Percentiles rank a stretch among this genome's conserved stretches.
These are phyloP conservation scores for Spinibarbus caldwelli DNA, from an alignment of 2,797 vertebrate species.

Conservation along the genomic window DNA sequence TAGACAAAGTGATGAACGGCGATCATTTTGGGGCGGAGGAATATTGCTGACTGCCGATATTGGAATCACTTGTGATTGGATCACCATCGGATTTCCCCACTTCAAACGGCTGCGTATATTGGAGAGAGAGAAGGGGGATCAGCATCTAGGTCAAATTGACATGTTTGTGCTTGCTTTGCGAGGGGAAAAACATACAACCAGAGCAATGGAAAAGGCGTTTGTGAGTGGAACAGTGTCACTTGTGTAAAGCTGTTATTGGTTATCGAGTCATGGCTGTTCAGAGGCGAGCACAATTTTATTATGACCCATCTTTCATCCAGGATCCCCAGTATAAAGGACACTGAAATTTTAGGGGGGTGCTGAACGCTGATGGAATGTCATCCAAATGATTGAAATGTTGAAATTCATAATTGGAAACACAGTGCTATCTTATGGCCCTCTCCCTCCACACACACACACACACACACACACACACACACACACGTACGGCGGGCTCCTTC, in stretches of 20 bases:
- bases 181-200: conserved; percentile 51
- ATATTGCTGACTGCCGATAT: conserved; percentile 78
- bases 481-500: conserved; percentile 3
- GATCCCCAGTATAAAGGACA: conserved; percentile 48
- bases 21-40: conserved; percentile 72
- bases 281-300: conserved; percentile 38
- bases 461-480: conserved; percentile 8
- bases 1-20: conserved; percentile 76
- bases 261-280: conserved; percentile 38
- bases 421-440: conserved; percentile 53
- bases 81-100: conserved; percentile 79
- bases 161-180: conserved; percentile 69
- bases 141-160: conserved; percentile 75
- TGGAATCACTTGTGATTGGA: conserved; percentile 74
- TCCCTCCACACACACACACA: conserved; percentile 25
- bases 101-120: conserved; percentile 62
- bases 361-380: conserved; percentile 58
- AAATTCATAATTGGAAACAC: conserved; percentile 62
- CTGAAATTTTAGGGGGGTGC: conserved; percentile 53
- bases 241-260: conserved; percentile 49
- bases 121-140: conserved; percentile 53
- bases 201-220: conserved; percentile 28
- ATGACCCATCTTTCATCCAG: conserved; percentile 53
- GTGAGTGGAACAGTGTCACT: conserved; percentile 16
- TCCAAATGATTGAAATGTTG: conserved; percentile 62